These are phyloP conservation scores for Drosophila eohydei DNA, from an alignment of 2,888 invertebrate genomes.

Conservation along the genomic window DNA sequence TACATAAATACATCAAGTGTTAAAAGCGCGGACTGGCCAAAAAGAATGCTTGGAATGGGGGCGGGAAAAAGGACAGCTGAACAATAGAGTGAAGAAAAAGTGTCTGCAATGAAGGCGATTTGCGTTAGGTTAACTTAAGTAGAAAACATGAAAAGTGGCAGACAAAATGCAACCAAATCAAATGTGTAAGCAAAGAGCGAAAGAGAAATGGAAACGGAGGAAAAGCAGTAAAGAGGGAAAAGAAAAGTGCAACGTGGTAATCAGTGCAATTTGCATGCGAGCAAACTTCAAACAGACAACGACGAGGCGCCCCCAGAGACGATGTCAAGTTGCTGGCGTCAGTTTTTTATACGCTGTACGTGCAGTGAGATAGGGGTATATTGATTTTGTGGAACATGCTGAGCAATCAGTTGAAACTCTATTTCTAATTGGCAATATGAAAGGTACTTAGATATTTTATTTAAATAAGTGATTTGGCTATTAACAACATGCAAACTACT, in stretches of 20 bases:
- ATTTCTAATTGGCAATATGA: too few species aligned
- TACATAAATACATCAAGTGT: slow-evolving; percentile 67
- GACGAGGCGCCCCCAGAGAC: slow-evolving; percentile 20
- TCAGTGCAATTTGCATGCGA: slow-evolving; percentile 78
- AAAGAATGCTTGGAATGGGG: neutral
- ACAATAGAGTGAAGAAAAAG: slow-evolving; percentile 52
- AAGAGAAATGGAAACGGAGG: slow-evolving; percentile 2
- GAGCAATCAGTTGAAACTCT: too few species aligned
- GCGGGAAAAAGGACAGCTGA: slow-evolving; percentile 8
- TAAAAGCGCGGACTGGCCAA: slow-evolving; percentile 15
- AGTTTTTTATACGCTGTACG: slow-evolving; percentile 11
- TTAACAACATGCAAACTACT: too few species aligned
- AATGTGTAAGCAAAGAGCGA: slow-evolving; percentile 68
- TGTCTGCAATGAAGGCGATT: slow-evolving; percentile 69
- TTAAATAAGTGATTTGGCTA: too few species aligned
- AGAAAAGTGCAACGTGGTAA: slow-evolving; percentile 72
- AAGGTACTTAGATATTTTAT: too few species aligned
- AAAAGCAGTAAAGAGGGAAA: slow-evolving; percentile 2
- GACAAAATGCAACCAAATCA: slow-evolving; percentile 67
- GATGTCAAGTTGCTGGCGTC: slow-evolving; percentile 44
- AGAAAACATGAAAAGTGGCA: slow-evolving; percentile 52
- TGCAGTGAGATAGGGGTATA: neutral
- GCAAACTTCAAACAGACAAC: slow-evolving; percentile 71
- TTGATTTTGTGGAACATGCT: neutral
- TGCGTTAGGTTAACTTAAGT: slow-evolving; percentile 67